Base-by-base conservation (phyloP, 2,797 vertebrate species). In the Sebastes reedi region DNA sequence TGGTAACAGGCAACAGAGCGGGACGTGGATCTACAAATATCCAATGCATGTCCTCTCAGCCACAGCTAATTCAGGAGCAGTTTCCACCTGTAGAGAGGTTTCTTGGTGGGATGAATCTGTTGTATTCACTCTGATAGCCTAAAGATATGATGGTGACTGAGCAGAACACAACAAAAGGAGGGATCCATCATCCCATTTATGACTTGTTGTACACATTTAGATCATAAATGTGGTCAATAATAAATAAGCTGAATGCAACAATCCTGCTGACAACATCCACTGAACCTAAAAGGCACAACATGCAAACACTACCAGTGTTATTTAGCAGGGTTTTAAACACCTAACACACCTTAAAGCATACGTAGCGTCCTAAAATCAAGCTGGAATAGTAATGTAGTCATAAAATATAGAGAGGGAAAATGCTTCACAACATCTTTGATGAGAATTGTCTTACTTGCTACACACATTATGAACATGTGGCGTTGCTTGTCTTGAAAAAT, bases 1-100 rank as follows among this genome's bases (percentile, higher is more conserved):
- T 75, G 27, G 18, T 16, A 64, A 39, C 11, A 78, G 14, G 27
- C 18, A 74, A 32, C 55, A 65, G 66, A 64, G 42, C 56, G 6
- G 34, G 30, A 86, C 70, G 32, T 11, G 56, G 46, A 85, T 83
- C 30, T 66, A 74, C 56, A 89, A 72, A 88, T 11, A 87, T 60
- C 61, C 42, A 25, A 71, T 75, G 75, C 50, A 72, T 0, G 5
- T 75, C 18, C 46, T 76, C 11, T 65, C 74, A 79, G 36, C 25
- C 75, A 62, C 14, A 34, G 25, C 30, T 25, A 18, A 67, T 24
- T 20, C 10, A 46, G 24, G 1, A 76, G 30, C 18, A 4, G 29
- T 32, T 65, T 67, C n/a, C 83, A 80, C 67, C 73, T 71, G 50
- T 18, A 50, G 39, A 14, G 25, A 16, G 22, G 16, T 32, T 72